Conservation (phyloP, 2,113 vertebrate genomes). For the Mystacornis crossleyi region DNA sequence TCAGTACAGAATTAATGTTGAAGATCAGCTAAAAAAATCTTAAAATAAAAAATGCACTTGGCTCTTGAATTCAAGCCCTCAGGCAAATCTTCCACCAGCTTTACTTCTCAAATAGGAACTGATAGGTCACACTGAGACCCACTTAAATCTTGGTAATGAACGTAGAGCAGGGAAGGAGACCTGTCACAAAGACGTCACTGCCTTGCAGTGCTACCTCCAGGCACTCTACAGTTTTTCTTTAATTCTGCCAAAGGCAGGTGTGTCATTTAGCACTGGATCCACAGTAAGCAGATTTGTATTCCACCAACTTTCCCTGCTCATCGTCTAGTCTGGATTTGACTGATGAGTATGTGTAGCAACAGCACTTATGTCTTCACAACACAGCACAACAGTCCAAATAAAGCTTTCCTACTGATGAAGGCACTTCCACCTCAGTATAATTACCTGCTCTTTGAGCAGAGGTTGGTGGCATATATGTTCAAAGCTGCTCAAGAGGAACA, state of each 20-base stretch:
- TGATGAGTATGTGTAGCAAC: background rate
- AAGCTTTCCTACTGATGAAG: background rate
- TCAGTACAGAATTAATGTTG: background rate
- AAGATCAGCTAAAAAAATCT: background rate
- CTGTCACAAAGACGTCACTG: background rate
- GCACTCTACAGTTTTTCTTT: background rate
- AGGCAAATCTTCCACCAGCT: background rate
- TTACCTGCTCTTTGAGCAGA: background rate
- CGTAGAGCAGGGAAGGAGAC: background rate
- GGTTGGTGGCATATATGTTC: background rate
- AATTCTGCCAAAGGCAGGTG: background rate
- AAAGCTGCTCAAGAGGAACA: background rate
- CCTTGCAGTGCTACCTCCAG: background rate
- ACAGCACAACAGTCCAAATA: background rate
- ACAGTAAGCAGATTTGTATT: background rate
- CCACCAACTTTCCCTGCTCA: background rate
- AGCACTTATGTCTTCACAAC: background rate
- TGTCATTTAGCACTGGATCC: background rate
- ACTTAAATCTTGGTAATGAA: background rate
- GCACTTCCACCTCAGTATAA: background rate
- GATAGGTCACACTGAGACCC: background rate
- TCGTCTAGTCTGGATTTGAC: background rate
- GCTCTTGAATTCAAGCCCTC: background rate
- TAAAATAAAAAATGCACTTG: background rate
- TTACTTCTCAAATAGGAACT: background rate